Evolutionary conservation across 2,888 invertebrate species (phyloP).

Genomic region (Pterostichus niger): DNA sequence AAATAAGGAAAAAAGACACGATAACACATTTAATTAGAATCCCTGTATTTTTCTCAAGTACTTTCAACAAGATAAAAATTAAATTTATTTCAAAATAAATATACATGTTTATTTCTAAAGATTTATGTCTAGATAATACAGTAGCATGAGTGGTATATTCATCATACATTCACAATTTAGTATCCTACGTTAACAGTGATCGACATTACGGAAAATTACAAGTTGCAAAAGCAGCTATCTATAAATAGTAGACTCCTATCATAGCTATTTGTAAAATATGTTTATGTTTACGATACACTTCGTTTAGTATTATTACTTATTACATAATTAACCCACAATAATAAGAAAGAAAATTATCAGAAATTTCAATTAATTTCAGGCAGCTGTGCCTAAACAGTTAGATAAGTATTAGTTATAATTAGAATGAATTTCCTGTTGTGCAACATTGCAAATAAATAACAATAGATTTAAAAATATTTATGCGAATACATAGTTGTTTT

Average conservation of each 20-base stretch:
- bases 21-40: constrained; percentile 30
- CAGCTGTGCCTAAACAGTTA: no score
- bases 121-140: constrained; percentile 27
- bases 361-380: no score
- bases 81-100: constrained; percentile 26
- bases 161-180: constrained; percentile 45
- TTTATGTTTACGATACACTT: no score
- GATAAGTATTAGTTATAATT: no score
- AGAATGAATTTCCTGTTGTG: no score
- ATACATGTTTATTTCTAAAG: constrained; percentile 10
- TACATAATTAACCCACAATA: no score
- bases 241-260: constrained; percentile 34
- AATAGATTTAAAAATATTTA: no score
- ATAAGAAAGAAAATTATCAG: no score
- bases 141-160: constrained; percentile 19
- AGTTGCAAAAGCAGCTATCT: constrained; percentile 27
- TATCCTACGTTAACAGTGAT: not conserved
- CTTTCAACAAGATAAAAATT: not conserved
- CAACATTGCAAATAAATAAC: no score
- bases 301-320: no score
- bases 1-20: constrained; percentile 38
- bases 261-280: constrained; percentile 12
- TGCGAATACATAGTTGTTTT: no score
- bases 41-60: constrained; percentile 29
- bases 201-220: constrained; percentile 41